Base-by-base conservation (phyloP, 2,113 vertebrate species). In the Gallinago undulata region DNA sequence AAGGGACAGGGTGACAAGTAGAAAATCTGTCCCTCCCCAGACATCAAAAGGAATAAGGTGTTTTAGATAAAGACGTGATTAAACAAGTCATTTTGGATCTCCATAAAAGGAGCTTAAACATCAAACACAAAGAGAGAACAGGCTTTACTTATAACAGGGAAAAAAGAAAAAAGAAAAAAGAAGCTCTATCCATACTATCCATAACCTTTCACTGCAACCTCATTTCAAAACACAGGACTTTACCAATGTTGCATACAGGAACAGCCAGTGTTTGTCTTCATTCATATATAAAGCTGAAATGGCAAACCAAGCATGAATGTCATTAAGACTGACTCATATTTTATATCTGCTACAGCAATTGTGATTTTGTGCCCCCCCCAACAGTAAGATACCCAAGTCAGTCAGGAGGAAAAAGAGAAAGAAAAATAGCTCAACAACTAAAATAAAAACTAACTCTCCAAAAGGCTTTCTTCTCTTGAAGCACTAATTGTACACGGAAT, bases 31-130 rank as follows among this genome's bases (percentile, higher is more conserved):
- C 78, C 55, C 70, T 74, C 18, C n/a, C 64, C 19, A 3, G 47
- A 85, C 50, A 86, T 95, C 67, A 89, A 90, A 92, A 69, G 67
- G 60, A 91, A 83, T 47, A 47, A 86, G 92, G 91, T 84, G 68
- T 41, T 93, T 78, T 28, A 59, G 75, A 85, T 67, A 84, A 67
- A 93, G 80, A 45, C 60, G 12, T 47, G 90, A 95, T 89, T 75
- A 25, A 63, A 91, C 43, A 35, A 77, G 23, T 69, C 35, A 4
- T 63, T 86, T 72, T 76, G 93, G 89, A 85, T 91, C 91, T 48
- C 68, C 57, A 45, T 74, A 74, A 91, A 78, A 50, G 76, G 80
- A 93, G 60, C 2, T 37, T 35, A 57, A 62, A 83, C 96, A 93
- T 95, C 88, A 97, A 94, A 96, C 67, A 95, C 74, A 35, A 47